Evolutionary conservation across 2,888 invertebrate species (phyloP).

Genomic region (Pyrocoelia pectoralis): DNA sequence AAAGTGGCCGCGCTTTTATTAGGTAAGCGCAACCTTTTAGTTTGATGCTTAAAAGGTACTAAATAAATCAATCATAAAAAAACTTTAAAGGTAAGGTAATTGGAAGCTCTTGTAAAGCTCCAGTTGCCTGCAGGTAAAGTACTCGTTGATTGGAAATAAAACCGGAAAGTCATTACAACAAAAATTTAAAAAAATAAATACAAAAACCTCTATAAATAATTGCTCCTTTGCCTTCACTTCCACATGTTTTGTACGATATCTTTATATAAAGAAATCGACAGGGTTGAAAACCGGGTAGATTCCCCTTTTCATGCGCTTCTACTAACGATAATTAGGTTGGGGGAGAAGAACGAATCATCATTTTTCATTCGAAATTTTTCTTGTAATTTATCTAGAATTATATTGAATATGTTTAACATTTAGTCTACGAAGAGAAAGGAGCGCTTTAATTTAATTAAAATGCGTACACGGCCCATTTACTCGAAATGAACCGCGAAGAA

Average conservation of each 20-base stretch:
- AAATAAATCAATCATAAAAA: too few relatives aligned
- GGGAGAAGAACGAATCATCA: conserved; percentile 7
- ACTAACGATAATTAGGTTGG: conserved; percentile 13
- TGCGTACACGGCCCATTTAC: background rate
- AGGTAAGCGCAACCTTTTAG: too few relatives aligned
- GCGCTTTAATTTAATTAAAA: background rate
- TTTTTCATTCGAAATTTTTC: conserved; percentile 10
- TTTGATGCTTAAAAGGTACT: too few relatives aligned
- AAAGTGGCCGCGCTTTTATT: too few relatives aligned
- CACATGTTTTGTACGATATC: conserved; percentile 7
- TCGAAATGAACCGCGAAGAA: background rate
- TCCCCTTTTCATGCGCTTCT: conserved; percentile 1
- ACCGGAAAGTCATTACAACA: background rate
- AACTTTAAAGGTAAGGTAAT: too few relatives aligned
- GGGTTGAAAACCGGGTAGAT: conserved; percentile 8
- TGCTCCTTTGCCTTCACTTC: conserved; percentile 7
- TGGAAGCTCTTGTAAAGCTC: background rate
- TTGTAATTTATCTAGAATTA: background rate
- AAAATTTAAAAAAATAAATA: background rate
- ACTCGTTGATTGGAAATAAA: background rate
- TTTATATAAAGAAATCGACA: conserved; percentile 14
- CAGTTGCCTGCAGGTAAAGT: background rate
- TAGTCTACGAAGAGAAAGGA: background rate
- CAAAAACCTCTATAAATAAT: background rate
- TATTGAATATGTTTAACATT: conserved; percentile 8